Percentiles rank a stretch among this genome's conserved stretches.
Evolutionary conservation across 2,888 invertebrate species (phyloP).

Genomic region (Ophonus ardosiacus): DNA sequence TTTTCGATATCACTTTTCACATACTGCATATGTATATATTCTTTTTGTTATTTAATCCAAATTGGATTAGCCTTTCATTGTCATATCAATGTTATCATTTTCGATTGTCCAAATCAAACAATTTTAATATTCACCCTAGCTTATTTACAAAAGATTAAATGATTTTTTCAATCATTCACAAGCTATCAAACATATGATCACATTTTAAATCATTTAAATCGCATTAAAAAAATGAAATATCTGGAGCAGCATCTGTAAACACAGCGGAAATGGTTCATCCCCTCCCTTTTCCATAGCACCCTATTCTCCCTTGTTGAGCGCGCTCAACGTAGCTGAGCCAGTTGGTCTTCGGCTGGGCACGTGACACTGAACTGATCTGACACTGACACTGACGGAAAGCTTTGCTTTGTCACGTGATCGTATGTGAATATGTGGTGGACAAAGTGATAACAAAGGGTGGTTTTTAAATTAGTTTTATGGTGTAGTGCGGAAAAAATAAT

Average conservation of each 20-base stretch:
- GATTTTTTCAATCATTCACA: constrained; percentile 50
- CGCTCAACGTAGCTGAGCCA: constrained; percentile 16
- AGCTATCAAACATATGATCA: constrained; percentile 58
- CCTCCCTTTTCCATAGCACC: constrained; percentile 44
- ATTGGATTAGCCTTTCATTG: neutral
- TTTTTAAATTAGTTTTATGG: constrained; percentile 55
- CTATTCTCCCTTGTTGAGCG: neutral
- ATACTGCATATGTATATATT: neutral
- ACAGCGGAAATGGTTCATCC: constrained; percentile 53
- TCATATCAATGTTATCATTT: constrained; percentile 9
- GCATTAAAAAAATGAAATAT: constrained; percentile 62
- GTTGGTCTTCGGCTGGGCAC: constrained; percentile 53
- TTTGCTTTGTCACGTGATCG: constrained; percentile 26
- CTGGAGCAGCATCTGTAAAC: constrained; percentile 61
- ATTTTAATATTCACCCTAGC: constrained; percentile 55
- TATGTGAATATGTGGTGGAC: constrained; percentile 38
- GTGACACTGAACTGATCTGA: constrained; percentile 45
- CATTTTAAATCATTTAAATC: constrained; percentile 63
- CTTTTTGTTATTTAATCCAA: neutral
- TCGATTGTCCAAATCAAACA: constrained; percentile 26
- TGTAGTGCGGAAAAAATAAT: constrained; percentile 38
- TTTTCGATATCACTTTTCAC: neutral
- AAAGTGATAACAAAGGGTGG: constrained; percentile 42
- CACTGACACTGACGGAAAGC: constrained; percentile 51
- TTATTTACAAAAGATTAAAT: constrained; percentile 60